Evolutionary conservation across 2,888 invertebrate genomes (phyloP), one percentile per base, ranked within the genome.

Genomic region (Spilarctia lutea): DNA sequence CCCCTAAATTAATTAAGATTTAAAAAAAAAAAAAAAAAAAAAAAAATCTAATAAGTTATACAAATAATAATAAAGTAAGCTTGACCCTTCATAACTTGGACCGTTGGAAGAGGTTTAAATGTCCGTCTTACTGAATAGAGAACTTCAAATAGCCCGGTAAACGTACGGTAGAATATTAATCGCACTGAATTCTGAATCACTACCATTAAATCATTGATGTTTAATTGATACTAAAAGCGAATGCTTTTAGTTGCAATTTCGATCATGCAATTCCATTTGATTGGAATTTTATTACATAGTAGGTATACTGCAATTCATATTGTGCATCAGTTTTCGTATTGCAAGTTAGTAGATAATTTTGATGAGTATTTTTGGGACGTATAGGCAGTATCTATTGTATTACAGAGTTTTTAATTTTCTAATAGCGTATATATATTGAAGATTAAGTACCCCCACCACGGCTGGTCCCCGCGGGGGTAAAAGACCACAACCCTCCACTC

Each of bases 141-240:
- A 77, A 79, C 81, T 84, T 84, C 76, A 77, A 81, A 85, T 85
- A 81, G 83, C 77, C 24, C 80, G 71, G 77, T 79, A 72, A 80
- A 76, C 78, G 82, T 83, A 81, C 86, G 74, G 75, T 81, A 79
- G 78, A 83, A 86, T 86, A 88, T 88, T 89, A 90, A 91, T 90
- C 85, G 83, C 80, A 74, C 72, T 79, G 79, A 82, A 83, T 85
- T 83, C 83, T 81, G 77, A 75, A 83, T 80, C 66, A 80, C 66
- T 81, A 71, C 83, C 77, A 86, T 86, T 87, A 82, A 87, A 87
- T 85, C 81, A 83, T 84, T 83, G 81, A 80, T 78, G 76, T 82
- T 81, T 86, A 87, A 87, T 86, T 82, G 83, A 68, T 81, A 68
- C 72, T 71, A 79, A 81, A 84, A 80, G 75, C 70, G 74, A 83